Percentiles rank a stretch among this genome's conserved stretches.
phyloP scores from a whole-genome alignment of 1,140 invertebrate species.

The Saxidomus purpurata region DNA sequence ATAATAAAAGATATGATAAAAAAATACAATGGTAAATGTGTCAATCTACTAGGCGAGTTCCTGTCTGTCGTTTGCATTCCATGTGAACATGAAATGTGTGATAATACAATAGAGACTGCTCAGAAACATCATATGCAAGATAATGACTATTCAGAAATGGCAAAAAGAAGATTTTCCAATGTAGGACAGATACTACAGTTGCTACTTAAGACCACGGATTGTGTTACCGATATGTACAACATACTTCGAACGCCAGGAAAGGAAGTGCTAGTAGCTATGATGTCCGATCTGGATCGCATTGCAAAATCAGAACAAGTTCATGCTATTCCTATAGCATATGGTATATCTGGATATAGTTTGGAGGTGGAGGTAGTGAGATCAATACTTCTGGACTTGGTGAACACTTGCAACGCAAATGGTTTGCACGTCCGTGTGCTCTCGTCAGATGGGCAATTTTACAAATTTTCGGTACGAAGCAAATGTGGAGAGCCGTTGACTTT shows the following conservation, averaged over 20 bases:
- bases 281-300: neutral
- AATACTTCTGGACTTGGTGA: neutral
- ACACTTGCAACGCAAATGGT: neutral
- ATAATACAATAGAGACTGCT: neutral
- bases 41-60: neutral
- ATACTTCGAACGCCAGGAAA: neutral
- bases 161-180: neutral
- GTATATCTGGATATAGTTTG: constrained; percentile 8
- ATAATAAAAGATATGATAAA: neutral
- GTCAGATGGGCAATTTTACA: constrained; percentile 14
- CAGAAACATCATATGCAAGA: neutral
- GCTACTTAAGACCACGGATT: no score
- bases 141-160: neutral
- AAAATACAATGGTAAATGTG: neutral
- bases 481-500: neutral
- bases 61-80: neutral
- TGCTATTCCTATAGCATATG: neutral
- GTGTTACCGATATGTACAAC: neutral
- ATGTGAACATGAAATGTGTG: neutral
- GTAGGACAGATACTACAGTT: neutral
- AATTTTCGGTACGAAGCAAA: neutral
- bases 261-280: neutral
- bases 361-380: neutral
- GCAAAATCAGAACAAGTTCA: neutral
- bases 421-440: neutral